phyloP scores from a whole-genome alignment of 2,797 vertebrate genomes.

The Pagetopsis macropterus region DNA sequence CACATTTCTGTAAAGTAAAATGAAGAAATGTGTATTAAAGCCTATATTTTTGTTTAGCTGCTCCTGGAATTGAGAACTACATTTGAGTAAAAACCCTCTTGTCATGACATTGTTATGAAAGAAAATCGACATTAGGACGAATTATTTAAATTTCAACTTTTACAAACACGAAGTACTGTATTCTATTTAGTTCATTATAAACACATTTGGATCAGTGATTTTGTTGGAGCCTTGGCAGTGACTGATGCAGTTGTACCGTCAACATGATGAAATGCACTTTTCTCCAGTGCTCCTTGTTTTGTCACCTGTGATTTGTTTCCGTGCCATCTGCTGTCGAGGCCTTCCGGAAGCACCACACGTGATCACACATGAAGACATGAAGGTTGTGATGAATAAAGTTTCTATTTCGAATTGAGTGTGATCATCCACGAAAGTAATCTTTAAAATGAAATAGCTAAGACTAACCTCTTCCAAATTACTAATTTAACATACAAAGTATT shows the following conservation, averaged over 20 bases:
- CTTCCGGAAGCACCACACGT: neutral
- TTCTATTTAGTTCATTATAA: neutral
- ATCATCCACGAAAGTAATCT: no score
- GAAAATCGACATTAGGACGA: neutral
- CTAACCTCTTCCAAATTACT: neutral
- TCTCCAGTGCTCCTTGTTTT: neutral
- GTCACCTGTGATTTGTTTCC: neutral
- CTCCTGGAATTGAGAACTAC: neutral
- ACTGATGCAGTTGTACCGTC: neutral
- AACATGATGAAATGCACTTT: neutral
- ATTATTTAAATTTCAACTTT: neutral
- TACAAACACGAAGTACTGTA: neutral
- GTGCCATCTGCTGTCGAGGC: neutral
- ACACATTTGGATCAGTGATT: conserved; percentile 9
- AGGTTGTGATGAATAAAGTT: neutral
- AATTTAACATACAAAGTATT: neutral
- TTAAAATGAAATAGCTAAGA: neutral
- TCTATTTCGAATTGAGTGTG: neutral
- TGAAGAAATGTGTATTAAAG: neutral
- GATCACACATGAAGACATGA: neutral
- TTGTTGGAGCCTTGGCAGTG: neutral
- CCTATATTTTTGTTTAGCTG: neutral
- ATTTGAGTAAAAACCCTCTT: neutral
- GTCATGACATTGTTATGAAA: neutral
- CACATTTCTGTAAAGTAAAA: conserved; percentile 13